Evolutionary conservation across 2,888 invertebrate genomes (phyloP), one percentile per base, ranked within the genome.

Genomic region (Serripes groenlandicus): DNA sequence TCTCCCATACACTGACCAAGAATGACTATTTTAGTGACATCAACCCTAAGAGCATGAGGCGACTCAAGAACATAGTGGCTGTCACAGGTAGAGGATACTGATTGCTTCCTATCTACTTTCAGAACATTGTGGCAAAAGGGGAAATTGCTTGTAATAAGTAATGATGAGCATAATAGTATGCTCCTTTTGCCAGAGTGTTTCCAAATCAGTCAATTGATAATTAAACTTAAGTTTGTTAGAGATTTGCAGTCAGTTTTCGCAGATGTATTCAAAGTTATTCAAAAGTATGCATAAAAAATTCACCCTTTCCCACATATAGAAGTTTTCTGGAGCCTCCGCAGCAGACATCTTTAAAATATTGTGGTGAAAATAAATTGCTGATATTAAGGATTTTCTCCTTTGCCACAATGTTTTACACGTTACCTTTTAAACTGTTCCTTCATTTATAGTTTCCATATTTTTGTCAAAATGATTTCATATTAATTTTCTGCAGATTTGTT

Each of bases 11-110:
- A 0, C 85, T 99, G 88, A 96, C 98, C 28, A 99, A 99, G 0
- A 99, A 99, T 93, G 99, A 99, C 95, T 99, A 99, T 95, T 99
- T 99, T 95, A 99, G 98, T 92, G 99, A 99, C 95, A 98, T 99
- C 86, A 99, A 99, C 95, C 99, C 99, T 0, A 96, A 99, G 66
- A 98, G 98, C 92, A 98, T 99, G 98, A 95, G 98, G 83, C 96
- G 99, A 74, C 96, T 99, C 32, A 98, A 99, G 98, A 99, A 99
- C 95, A 98, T 99, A 79, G 97, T 99, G 75, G 99, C 99, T 92
- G 97, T 99, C 74, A 99, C 99, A 82, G 98, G 98, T 97, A 66
- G 0, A 15, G 18, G 23, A 2, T 56, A n/a, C 56, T 56, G 21
- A 9, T 49, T 49, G 7, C 15, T 5, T 21, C 21, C 21, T 5